Conservation (phyloP, 2,113 vertebrate genomes). For the Leptosomus discolor region DNA sequence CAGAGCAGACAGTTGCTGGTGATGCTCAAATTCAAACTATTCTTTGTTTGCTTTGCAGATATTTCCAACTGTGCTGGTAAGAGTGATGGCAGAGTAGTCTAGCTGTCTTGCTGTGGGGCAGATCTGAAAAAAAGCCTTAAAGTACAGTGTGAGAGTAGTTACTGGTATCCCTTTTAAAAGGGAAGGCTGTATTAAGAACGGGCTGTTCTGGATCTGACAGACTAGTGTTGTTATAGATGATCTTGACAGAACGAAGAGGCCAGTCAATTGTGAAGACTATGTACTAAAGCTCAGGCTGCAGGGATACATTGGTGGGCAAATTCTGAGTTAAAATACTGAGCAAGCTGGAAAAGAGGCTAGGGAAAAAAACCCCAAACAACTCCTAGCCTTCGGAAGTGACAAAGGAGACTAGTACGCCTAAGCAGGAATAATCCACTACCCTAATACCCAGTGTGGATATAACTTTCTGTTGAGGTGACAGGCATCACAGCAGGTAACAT, state of each 20-base stretch:
- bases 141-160: background rate
- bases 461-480: background rate
- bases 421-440: background rate
- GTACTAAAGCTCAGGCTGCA: background rate
- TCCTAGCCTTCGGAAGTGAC: background rate
- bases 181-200: background rate
- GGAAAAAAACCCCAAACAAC: accelerated
- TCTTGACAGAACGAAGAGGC: background rate
- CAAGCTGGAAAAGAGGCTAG: background rate
- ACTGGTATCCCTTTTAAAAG: background rate
- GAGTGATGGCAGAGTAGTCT: background rate
- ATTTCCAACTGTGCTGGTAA: background rate
- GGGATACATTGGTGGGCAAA: background rate
- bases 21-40: background rate
- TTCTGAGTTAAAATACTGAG: background rate
- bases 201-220: background rate
- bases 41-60: background rate
- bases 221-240: background rate
- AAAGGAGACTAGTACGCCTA: background rate
- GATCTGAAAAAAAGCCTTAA: background rate
- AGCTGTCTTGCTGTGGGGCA: background rate
- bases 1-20: background rate
- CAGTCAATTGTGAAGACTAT: background rate
- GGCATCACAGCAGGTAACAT: background rate
- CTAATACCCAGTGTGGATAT: accelerated